Evolutionary conservation across 2,113 vertebrate species (phyloP).

Genomic region (Rhombomys opimus): DNA sequence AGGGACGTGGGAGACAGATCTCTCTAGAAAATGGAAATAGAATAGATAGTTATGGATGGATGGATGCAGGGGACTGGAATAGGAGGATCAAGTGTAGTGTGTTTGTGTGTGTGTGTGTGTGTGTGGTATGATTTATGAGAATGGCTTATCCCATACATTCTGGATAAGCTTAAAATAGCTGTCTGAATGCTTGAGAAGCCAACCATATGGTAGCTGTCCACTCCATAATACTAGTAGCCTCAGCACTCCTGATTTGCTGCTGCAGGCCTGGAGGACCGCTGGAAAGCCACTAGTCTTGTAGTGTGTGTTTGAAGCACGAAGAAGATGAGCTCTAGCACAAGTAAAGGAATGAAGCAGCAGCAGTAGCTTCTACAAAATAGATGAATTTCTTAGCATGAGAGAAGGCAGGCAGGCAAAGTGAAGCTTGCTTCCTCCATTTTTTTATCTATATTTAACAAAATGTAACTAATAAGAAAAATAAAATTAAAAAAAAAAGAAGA

Average conservation of each 20-base stretch:
- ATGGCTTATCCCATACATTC: background rate
- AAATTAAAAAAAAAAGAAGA: no score
- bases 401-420: background rate
- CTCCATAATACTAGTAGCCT: background rate
- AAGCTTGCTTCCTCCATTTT: background rate
- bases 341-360: background rate
- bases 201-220: background rate
- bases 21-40: background rate
- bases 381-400: background rate
- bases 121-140: background rate
- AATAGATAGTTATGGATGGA: background rate
- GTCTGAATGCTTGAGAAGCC: background rate
- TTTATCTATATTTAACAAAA: no score
- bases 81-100: background rate
- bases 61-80: background rate
- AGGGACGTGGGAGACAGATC: background rate
- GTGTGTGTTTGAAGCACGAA: background rate
- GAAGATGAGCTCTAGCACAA: background rate
- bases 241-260: no score
- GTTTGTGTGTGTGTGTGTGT: background rate
- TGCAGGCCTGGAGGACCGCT: background rate
- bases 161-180: background rate
- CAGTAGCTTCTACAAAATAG: no score
- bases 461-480: no score
- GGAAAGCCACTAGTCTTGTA: background rate